A percentile compares a stretch with the other conserved stretches of the same genome.
Conservation (phyloP, 2,888 invertebrate species). For the Ischnus inquisitorius region DNA sequence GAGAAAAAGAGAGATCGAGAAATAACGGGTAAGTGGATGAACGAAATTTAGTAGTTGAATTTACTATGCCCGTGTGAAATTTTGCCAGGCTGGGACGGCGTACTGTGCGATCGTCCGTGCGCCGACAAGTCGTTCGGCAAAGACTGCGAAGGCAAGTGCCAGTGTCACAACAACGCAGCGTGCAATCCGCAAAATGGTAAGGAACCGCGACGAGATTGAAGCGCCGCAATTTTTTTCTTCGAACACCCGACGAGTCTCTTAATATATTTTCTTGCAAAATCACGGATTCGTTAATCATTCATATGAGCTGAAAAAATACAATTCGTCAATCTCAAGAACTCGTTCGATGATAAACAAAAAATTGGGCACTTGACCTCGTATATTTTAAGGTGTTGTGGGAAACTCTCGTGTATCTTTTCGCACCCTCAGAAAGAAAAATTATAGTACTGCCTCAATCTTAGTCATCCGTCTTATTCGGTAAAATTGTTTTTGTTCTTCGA, state of each 20-base stretch:
- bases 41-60: slow-evolving; percentile 1
- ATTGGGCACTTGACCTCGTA: background rate
- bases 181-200: slow-evolving; percentile 94
- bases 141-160: slow-evolving; percentile 91
- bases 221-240: background rate
- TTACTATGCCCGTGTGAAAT: slow-evolving; percentile 52
- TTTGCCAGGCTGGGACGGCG: slow-evolving; percentile 89
- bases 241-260: background rate
- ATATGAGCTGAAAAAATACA: background rate
- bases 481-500: slow-evolving; percentile 2
- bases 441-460: slow-evolving; percentile 13
- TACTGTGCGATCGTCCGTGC: slow-evolving; percentile 95
- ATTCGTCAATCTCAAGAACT: background rate
- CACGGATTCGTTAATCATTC: background rate
- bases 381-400: slow-evolving; percentile 17
- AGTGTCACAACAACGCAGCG: slow-evolving; percentile 93
- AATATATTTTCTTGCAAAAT: too few relatives aligned
- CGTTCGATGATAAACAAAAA: background rate
- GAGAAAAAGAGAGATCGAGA: slow-evolving; percentile 9
- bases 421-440: background rate
- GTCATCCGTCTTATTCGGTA: slow-evolving; percentile 7
- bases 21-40: slow-evolving; percentile 61
- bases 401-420: background rate
- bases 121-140: slow-evolving; percentile 93
- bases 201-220: slow-evolving; percentile 71